Base-by-base conservation (phyloP, 1,140 invertebrate species). In the Aculops lycopersici region DNA sequence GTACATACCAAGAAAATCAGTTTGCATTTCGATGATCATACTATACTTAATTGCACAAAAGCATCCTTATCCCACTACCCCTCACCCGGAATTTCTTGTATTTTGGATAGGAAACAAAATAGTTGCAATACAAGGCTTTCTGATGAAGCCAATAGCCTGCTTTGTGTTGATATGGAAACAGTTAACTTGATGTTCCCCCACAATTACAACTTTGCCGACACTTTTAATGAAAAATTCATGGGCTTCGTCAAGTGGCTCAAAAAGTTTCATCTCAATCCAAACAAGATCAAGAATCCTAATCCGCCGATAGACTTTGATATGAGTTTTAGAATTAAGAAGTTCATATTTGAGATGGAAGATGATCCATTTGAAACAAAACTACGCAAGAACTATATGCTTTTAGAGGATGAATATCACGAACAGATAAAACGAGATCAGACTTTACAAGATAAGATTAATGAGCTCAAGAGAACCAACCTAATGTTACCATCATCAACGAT, bases 361-460 rank as follows among this genome's bases (percentile, higher is more conserved):
- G 88, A 97, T 69, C 83, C 84, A 1, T 95, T 97, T 54, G 88
- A 97, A 62, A 81, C 94, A 1, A 81, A 79, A 51, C 59, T 97
- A 2, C 65, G 83, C 2, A 80, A 92, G 50, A 95, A 92, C 56
- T 94, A 84, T 55, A 84, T 92, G 52, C 59, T 95, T 1, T 52
- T 92, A 17, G 81, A 83, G 51, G 88, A 97, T 53, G 90, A 97
- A 56, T 86, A 84, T 49, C 72, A 78, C 50, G 88, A 97, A 53
- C 83, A 76, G 52, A 63, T 84, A 45, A 88, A 90, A 53, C 59
- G 90, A n/a, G 67, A 73, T 43, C 68, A 74, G 41, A 74, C 90
- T 59, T 58, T 95, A 14, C 81, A 90, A 50, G 67, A 73, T 3
- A 83, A 83, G 59, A 74, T 90, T 21, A 55, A 60, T 56, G 65